Conservation (phyloP, 2,113 vertebrate species). For the Cygnus buccinator region DNA sequence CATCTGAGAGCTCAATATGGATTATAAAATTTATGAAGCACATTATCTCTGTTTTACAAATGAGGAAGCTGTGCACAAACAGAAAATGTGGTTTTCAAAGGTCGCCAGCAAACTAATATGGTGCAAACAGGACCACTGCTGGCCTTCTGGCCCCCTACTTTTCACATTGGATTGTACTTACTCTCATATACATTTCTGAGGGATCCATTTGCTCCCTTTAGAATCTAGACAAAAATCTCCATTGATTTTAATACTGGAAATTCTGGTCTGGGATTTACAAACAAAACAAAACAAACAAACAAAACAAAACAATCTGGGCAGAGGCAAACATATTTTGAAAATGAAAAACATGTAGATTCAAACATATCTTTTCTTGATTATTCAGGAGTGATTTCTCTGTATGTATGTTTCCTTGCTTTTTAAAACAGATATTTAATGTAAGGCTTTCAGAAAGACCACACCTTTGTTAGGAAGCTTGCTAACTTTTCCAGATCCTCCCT, state of each 20-base stretch:
- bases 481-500: neutral
- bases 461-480: neutral
- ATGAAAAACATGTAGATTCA: neutral
- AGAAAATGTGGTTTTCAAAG: neutral
- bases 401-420: neutral
- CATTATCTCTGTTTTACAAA: neutral
- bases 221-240: neutral
- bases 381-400: neutral
- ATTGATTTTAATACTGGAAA: neutral
- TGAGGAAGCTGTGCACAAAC: neutral
- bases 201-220: neutral
- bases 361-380: neutral
- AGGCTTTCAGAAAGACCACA: neutral
- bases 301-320: too few species aligned
- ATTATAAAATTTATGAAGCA: neutral
- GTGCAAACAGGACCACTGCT: neutral
- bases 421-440: neutral
- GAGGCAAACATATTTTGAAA: neutral
- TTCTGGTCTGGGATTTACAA: neutral
- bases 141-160: neutral
- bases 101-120: neutral
- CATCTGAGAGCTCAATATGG: neutral
- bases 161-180: neutral
- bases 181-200: neutral
- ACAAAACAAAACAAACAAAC: neutral